These are phyloP conservation scores for Mythimna vitellina DNA, from an alignment of 2,888 invertebrate species.

Conservation along the genomic window DNA sequence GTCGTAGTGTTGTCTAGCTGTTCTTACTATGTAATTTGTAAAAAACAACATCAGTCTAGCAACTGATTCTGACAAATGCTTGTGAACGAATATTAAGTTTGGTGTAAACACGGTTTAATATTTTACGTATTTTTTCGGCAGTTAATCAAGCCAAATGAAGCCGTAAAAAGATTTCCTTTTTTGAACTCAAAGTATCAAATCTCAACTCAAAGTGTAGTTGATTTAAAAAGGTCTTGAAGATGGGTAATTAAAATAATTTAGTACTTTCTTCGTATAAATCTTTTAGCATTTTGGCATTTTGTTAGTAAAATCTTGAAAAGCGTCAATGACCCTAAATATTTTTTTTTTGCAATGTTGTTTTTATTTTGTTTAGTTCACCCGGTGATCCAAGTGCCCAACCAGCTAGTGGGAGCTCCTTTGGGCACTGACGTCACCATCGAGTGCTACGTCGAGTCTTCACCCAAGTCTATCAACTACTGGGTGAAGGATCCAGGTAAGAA, in stretches of 20 bases:
- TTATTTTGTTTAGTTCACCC: slow-evolving; percentile 93
- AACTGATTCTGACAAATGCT: background rate
- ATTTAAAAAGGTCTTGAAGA: slow-evolving; percentile 34
- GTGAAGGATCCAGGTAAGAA: slow-evolving; percentile 93
- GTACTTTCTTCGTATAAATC: slow-evolving; percentile 12
- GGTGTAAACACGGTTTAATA: slow-evolving; percentile 13
- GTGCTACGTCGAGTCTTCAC: slow-evolving; percentile 97
- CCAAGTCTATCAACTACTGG: slow-evolving; percentile 97
- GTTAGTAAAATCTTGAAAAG: background rate
- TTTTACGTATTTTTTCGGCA: slow-evolving; percentile 38
- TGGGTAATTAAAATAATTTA: slow-evolving; percentile 45
- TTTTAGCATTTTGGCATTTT: slow-evolving; percentile 12
- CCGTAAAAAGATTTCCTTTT: slow-evolving; percentile 35
- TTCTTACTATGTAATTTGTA: background rate
- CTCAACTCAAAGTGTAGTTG: slow-evolving; percentile 22
- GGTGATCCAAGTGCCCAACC: slow-evolving; percentile 97
- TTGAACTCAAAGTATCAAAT: slow-evolving; percentile 48
- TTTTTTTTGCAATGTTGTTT: background rate
- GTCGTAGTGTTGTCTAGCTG: too few species aligned
- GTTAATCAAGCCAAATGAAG: slow-evolving; percentile 61
- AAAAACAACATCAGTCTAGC: background rate
- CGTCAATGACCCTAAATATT: background rate
- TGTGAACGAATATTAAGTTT: background rate
- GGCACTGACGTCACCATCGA: slow-evolving; percentile 96
- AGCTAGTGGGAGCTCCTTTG: slow-evolving; percentile 96